Base-by-base conservation (phyloP, 2,888 invertebrate species). In the Drosophila testacea region DNA sequence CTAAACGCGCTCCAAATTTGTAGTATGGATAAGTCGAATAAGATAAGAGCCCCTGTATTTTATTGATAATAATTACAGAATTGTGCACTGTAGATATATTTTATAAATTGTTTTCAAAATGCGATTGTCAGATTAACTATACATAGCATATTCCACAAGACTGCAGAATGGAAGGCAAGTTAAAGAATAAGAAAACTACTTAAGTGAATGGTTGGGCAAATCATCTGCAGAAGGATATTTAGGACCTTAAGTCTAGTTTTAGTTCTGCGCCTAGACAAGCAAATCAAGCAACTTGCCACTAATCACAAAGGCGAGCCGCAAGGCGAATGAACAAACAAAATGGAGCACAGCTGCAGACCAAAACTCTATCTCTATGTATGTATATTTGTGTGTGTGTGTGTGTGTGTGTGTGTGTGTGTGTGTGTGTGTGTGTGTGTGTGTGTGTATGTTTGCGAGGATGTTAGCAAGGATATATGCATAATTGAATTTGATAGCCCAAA, bases 401-500 rank as follows among this genome's bases (percentile, higher is more conserved):
- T 27, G 38, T 39, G 27, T 47, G 46, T 44, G 13, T 54, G 16
- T 22, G 4, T 27, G 38, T 39, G 27, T 47, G 46, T 44, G n/a
- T 48, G 16, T 46, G 38, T 57, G 9, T 38, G 28, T 48, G 16
- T 46, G 38, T 57, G 9, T 38, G 28, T 52, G 13, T 54, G 16
- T 22, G 4, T 27, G 38, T 39, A 30, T 47, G 46, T 44, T 50
- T 50, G 38, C 36, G 22, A 42, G 69, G 64, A 70, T 66, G 76
- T 64, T 66, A 54, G 65, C 68, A 56, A 64, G 57, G 61, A 51
- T 69, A 65, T 70, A 74, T 88, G 83, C 82, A 84, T 90, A 88
- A 88, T 88, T 88, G 89, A 90, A 90, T 90, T 85, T 89, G 79
- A 90, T 79, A 88, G 77, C 76, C 77, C 67, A 69, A 73, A 80